A percentile compares a stretch with the other conserved stretches of the same genome.
Evolutionary conservation across 2,113 vertebrate species (phyloP).

Genomic region (Corythoichthys intestinalis): DNA sequence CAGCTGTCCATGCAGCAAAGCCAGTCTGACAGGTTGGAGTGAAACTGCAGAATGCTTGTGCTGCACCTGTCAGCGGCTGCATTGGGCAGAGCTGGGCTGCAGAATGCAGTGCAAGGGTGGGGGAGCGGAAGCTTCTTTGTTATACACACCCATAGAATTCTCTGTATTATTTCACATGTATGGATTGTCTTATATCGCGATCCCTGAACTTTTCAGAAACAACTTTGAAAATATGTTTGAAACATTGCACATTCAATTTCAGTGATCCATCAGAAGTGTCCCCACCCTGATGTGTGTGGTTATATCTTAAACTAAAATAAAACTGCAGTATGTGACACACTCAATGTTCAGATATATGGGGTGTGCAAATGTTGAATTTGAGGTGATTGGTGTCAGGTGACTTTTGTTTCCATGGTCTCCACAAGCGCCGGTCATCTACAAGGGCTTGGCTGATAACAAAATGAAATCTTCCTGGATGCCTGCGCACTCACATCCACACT

Average conservation of each 20-base stretch:
- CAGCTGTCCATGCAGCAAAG: conserved; percentile 22
- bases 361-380: conserved; percentile 56
- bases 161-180: not conserved
- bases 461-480: conserved; percentile 48
- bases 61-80: conserved; percentile 50
- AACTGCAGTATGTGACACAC: conserved; percentile 1
- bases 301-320: conserved; percentile 21
- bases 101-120: not conserved
- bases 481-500: conserved; percentile 10
- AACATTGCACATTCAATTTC: not conserved
- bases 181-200: conserved; percentile 20
- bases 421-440: conserved; percentile 39
- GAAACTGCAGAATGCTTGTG: conserved; percentile 60
- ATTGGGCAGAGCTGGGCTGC: conserved; percentile 8
- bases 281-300: conserved; percentile 2
- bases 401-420: conserved; percentile 56
- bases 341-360: conserved; percentile 17
- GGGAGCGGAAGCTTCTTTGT: conserved; percentile 2
- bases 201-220: not conserved
- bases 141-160: conserved; percentile 11
- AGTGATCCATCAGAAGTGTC: not conserved
- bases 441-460: conserved; percentile 53
- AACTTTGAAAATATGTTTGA: not conserved
- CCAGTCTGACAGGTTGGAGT: conserved; percentile 65
- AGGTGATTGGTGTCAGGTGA: conserved; percentile 65